A percentile compares a stretch with the other conserved stretches of the same genome.
phyloP scores from a whole-genome alignment of 2,113 vertebrate species.

The Hassar affinis region DNA sequence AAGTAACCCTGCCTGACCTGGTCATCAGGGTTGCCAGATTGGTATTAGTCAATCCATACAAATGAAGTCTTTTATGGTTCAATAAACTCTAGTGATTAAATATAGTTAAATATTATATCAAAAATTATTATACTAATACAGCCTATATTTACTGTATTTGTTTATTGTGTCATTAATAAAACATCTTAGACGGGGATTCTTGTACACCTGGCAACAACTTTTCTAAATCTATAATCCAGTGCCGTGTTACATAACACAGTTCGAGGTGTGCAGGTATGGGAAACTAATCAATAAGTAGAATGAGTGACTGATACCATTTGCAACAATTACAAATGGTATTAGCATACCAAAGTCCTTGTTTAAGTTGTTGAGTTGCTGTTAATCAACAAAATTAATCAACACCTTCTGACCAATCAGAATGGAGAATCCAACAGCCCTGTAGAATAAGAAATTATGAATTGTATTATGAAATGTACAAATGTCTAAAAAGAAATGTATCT shows the following conservation, averaged over 20 bases:
- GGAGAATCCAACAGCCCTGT: neutral
- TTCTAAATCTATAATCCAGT: neutral
- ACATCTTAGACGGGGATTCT: neutral
- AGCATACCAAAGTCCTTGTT: too few species aligned
- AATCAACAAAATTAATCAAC: neutral
- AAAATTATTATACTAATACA: neutral
- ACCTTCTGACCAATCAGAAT: neutral
- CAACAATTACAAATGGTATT: too few species aligned
- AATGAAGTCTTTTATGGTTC: neutral
- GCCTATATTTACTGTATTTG: neutral
- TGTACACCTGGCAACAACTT: neutral
- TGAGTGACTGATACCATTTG: too few species aligned
- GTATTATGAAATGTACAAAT: neutral
- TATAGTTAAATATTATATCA: neutral
- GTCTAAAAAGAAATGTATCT: neutral
- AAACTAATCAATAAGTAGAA: neutral
- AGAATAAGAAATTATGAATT: neutral
- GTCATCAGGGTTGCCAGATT: neutral
- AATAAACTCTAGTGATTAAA: neutral
- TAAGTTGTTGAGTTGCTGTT: too few species aligned
- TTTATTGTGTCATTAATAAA: neutral
- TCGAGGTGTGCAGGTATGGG: neutral
- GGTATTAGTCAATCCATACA: too few species aligned
- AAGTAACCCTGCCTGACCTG: too few species aligned
- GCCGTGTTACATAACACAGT: neutral